phyloP scores from a whole-genome alignment of 2,113 vertebrate genomes.

The Gulo gulo region DNA sequence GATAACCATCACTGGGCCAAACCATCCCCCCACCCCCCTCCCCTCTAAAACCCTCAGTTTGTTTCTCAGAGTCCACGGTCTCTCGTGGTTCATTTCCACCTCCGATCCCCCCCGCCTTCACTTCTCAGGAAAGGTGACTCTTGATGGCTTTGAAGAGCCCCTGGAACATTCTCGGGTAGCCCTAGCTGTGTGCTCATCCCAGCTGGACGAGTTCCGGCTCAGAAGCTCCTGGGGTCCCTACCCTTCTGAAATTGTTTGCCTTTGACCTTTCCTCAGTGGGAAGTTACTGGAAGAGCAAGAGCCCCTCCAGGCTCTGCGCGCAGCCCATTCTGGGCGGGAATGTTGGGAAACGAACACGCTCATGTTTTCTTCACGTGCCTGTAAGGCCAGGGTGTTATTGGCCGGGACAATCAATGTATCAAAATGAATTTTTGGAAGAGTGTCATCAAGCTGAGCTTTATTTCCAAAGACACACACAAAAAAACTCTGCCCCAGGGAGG shows the following conservation, averaged over 20 bases:
- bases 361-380: conserved; percentile 29
- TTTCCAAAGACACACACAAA: conserved; percentile 55
- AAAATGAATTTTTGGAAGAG: conserved; percentile 64
- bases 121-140: background rate
- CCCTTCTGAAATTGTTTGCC: background rate
- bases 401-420: background rate
- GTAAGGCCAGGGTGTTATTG: conserved; percentile 41
- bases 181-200: background rate
- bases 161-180: background rate
- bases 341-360: conserved; percentile 31
- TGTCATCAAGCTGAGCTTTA: conserved; percentile 62
- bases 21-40: too few relatives aligned
- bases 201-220: background rate
- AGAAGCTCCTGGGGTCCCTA: background rate
- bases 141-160: background rate
- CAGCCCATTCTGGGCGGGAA: background rate
- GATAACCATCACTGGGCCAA: too few relatives aligned
- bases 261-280: background rate
- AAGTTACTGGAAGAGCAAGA: background rate
- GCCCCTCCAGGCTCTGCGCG: background rate
- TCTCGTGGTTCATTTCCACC: too few relatives aligned
- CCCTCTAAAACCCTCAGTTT: too few relatives aligned
- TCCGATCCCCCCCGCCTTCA: too few relatives aligned
- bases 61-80: too few relatives aligned
- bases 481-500: background rate